These are phyloP conservation scores for Triplophysa siluroides DNA, from an alignment of 2,113 vertebrate species.

Conservation along the genomic window DNA sequence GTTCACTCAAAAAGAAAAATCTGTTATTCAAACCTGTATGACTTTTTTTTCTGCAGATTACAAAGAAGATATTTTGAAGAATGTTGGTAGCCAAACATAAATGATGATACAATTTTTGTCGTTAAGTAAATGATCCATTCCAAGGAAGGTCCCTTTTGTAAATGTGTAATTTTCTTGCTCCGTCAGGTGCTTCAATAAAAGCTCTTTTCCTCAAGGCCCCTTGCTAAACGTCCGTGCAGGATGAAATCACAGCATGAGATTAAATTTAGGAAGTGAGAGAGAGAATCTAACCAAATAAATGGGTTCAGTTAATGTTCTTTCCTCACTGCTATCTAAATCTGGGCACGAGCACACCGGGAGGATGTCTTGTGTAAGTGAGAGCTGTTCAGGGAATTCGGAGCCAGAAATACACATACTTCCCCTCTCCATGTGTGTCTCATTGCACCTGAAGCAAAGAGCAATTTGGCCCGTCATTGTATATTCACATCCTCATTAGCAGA, in stretches of 20 bases:
- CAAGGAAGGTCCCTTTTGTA: too few relatives aligned
- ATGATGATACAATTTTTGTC: too few relatives aligned
- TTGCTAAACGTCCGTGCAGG: neutral
- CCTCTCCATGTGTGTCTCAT: neutral
- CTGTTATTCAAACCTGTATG: too few relatives aligned
- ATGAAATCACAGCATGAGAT: neutral
- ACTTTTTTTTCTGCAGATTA: too few relatives aligned
- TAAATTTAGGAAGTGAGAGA: slow-evolving; percentile 7
- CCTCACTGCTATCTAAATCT: neutral
- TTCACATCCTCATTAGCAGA: slow-evolving; percentile 23
- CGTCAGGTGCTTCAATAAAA: too few relatives aligned
- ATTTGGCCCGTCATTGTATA: neutral
- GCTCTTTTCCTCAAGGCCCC: too few relatives aligned
- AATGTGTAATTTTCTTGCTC: too few relatives aligned
- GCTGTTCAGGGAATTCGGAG: neutral
- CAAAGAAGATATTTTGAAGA: too few relatives aligned
- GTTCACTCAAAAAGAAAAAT: too few relatives aligned
- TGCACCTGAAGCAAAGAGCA: neutral
- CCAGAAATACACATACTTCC: too few relatives aligned
- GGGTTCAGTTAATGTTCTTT: neutral
- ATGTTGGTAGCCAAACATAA: too few relatives aligned
- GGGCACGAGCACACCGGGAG: neutral
- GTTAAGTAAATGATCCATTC: too few relatives aligned
- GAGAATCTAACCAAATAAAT: neutral
- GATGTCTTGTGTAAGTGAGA: neutral